Conservation (phyloP, 1,140 invertebrate species). For the Drosophila ananassae region DNA sequence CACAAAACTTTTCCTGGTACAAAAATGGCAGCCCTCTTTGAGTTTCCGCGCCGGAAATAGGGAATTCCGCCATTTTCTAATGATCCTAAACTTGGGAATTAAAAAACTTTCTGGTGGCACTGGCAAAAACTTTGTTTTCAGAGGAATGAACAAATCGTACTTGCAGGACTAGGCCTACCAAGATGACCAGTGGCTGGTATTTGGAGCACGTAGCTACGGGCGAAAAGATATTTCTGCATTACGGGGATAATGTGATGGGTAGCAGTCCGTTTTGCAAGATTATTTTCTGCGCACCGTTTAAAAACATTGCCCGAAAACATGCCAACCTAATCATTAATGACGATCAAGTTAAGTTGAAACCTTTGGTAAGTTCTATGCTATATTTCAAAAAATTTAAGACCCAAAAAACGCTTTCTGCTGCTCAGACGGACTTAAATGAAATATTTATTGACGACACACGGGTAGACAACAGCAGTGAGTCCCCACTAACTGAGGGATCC, state of each 20-base stretch:
- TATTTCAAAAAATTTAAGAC: background rate
- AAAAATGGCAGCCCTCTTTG: background rate
- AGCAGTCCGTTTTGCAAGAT: background rate
- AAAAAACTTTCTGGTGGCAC: too few species aligned
- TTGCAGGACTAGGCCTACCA: background rate
- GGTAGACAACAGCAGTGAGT: background rate
- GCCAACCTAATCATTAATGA: background rate
- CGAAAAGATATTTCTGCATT: background rate
- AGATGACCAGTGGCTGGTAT: background rate
- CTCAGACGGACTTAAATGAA: background rate
- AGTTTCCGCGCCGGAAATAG: too few species aligned
- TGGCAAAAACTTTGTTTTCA: too few species aligned
- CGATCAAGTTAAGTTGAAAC: background rate
- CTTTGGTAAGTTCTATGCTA: background rate
- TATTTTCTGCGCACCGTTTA: background rate
- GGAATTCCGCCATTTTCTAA: too few species aligned
- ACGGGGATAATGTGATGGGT: background rate
- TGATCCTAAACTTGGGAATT: too few species aligned
- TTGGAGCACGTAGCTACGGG: background rate
- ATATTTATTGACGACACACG: background rate
- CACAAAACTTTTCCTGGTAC: too few species aligned
- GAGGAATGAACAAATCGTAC: too few species aligned
- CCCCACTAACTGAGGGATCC: background rate
- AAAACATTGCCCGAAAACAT: background rate
- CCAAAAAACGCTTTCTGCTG: background rate